Evolutionary conservation across 2,113 vertebrate species (phyloP), one percentile per base, ranked within the genome.

Genomic region (Osmerus eperlanus): DNA sequence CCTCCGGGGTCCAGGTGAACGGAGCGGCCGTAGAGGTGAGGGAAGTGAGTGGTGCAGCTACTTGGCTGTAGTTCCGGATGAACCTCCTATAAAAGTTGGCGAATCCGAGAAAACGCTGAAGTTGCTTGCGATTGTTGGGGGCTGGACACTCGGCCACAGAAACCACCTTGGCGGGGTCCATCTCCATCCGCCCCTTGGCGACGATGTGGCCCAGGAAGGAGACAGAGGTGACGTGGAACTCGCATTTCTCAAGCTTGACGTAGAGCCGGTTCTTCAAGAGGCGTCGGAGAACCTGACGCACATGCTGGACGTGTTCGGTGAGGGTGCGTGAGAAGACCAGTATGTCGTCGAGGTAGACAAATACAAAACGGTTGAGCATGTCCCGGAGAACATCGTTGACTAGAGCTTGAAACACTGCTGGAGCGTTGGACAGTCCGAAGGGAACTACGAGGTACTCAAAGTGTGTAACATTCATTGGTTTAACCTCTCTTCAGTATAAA

Each of bases 231-330:
- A 65, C 14, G 21, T 71, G 70, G 36, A 71, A 71, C 12, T 61
- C 56, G 12, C 58, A 65, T 54, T 72, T 72, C 41, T 65, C 61
- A 4, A 8, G 19, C 28, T 65, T 72, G 1, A 29, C 41, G 18
- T 25, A 72, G 4, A 55, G 21, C 36, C 62, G 1, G 61, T 72
- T 64, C 3, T 19, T 14, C 6, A 72, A 15, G 11, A 55, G 61
- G 5, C 18, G 4, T 13, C 18, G 9, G 41, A 72, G 61, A 6
- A 65, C 61, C 19, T 3, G 7, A n/a, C n/a, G n/a, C n/a, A n/a
- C n/a, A n/a, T n/a, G n/a, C n/a, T n/a, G n/a, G n/a, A n/a, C n/a
- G n/a, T n/a, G n/a, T n/a, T n/a, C n/a, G n/a, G n/a, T n/a, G n/a
- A n/a, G n/a, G n/a, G n/a, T n/a, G n/a, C n/a, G n/a, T n/a, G n/a